These are phyloP conservation scores for Lamellibrachia columna DNA, from an alignment of 2,888 invertebrate genomes.

Conservation along the genomic window DNA sequence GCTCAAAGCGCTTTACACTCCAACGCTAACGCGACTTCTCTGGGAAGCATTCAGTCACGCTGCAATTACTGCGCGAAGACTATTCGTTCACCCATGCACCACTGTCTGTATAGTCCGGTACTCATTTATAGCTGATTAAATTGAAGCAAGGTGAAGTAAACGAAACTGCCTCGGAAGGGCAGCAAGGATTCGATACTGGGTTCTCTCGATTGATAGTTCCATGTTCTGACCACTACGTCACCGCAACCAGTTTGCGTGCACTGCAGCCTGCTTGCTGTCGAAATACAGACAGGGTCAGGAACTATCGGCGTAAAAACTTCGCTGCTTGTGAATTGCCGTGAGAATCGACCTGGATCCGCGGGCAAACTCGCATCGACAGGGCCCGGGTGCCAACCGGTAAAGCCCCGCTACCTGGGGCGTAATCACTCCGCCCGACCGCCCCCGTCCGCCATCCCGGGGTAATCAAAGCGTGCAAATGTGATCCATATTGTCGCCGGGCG, in stretches of 20 bases:
- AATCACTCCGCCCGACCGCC: neutral
- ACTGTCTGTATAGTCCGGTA: too few relatives aligned
- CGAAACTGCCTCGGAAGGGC: too few relatives aligned
- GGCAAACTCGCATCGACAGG: neutral
- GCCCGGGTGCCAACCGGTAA: neutral
- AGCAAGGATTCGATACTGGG: too few relatives aligned
- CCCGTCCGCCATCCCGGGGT: neutral
- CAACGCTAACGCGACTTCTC: too few relatives aligned
- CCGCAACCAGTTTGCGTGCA: neutral
- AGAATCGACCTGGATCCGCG: neutral
- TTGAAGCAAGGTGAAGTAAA: too few relatives aligned
- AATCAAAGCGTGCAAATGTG: constrained; percentile 11
- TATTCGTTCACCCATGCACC: too few relatives aligned
- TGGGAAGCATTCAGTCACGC: too few relatives aligned
- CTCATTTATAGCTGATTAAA: too few relatives aligned
- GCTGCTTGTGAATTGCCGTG: neutral
- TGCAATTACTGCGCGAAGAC: too few relatives aligned
- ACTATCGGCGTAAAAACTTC: neutral
- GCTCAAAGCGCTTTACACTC: too few relatives aligned
- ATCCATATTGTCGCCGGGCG: neutral
- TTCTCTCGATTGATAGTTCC: too few relatives aligned
- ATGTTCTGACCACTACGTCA: too few relatives aligned
- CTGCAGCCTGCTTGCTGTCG: neutral
- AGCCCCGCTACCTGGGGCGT: constrained; percentile 9
- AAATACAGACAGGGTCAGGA: neutral